Evolutionary conservation across 2,797 vertebrate genomes (phyloP), one percentile per base, ranked within the genome.

Genomic region (Sandelia bainsii): DNA sequence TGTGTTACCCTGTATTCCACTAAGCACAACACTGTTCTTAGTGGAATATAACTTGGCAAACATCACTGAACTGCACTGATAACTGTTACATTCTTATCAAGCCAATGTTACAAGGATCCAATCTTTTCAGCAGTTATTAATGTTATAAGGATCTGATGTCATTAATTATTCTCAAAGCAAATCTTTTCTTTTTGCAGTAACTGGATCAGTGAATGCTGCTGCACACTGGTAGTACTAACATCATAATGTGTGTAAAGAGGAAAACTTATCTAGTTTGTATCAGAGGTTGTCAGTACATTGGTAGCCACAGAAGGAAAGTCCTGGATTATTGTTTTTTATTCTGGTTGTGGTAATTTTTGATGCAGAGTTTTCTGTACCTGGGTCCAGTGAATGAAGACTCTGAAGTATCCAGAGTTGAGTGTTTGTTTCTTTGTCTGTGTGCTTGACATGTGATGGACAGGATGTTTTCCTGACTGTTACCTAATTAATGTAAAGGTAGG

Each of bases 71-170:
- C 52, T 57, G 59, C 44, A 52, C n/a, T 17, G 50, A 58, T 46
- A 56, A 68, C 39, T 60, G 62, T 56, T 48, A 9, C 40, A 12
- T 61, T 66, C 57, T 68, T 27, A 11, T 77, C 45, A 45, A 51
- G 66, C 44, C 54, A 29, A 22, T 25, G 32, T 58, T 59, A 13
- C n/a, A 42, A 42, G 49, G 60, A 49, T 78, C 51, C 54, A 65
- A 65, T 67, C 45, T 25, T 73, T 51, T 54, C 57, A 72, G 51
- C 49, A 58, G 25, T 52, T 75, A 63, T 75, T 65, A 59, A 71
- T 50, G 37, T 34, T 69, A 27, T 19, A 32, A 67, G 53, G 48
- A 56, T 52, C 27, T 69, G 49, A 72, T 58, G 17, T 64, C 11
- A 42, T 61, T 49, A 57, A 1, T 60, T 66, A 61, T 73, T 25